A percentile compares a stretch with the other conserved stretches of the same genome.
Conservation (phyloP, 2,797 vertebrate species). For the Arctocebus calabarensis region DNA sequence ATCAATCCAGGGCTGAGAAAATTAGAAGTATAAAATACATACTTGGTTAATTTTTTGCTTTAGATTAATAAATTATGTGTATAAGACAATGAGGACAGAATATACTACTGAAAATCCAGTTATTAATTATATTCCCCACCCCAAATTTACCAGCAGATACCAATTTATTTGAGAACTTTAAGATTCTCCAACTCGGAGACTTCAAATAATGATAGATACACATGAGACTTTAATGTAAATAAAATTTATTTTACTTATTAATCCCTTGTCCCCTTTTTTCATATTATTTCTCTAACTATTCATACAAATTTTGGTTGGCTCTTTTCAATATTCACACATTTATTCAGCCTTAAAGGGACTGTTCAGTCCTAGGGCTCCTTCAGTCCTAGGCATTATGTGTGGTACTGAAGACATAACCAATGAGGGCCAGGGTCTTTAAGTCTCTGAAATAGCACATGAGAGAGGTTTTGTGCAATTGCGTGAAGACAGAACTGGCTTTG, state of each 20-base stretch:
- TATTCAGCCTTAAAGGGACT: neutral
- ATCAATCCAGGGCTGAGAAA: too few species aligned
- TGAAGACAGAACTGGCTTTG: neutral
- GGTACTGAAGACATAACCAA: neutral
- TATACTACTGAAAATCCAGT: neutral
- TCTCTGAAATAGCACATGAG: neutral
- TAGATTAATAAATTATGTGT: too few species aligned
- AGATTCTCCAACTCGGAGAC: neutral
- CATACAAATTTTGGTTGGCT: neutral
- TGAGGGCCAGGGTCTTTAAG: neutral
- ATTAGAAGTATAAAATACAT: too few species aligned
- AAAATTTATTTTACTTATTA: slow-evolving; percentile 13
- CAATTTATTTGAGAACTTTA: slow-evolving; percentile 9
- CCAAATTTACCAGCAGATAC: slow-evolving; percentile 9
- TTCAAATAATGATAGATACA: neutral
- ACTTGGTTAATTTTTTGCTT: too few species aligned
- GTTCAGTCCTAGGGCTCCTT: neutral
- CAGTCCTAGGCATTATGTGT: neutral
- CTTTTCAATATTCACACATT: neutral
- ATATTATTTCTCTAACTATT: neutral
- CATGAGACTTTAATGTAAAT: neutral
- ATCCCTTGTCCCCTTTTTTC: neutral
- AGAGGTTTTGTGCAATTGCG: neutral
- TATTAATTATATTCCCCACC: neutral
- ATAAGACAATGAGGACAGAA: neutral